Evolutionary conservation across 2,888 invertebrate species (phyloP).

Genomic region (Synergus japonicus): DNA sequence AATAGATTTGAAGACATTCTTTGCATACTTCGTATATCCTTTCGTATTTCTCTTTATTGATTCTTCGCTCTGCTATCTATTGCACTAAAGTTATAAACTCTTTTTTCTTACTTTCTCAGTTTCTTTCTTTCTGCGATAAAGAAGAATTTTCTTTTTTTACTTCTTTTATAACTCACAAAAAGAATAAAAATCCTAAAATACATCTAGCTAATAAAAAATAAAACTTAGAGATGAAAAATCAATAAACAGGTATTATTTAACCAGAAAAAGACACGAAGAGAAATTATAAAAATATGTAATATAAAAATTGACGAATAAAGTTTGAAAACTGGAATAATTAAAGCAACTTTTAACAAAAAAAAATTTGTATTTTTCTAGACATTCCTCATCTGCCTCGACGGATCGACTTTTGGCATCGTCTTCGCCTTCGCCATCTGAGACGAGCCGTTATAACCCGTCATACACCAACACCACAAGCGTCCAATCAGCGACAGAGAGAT

Average conservation of each 20-base stretch:
- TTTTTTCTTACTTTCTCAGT: background rate
- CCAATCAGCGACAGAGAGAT: conserved; percentile 66
- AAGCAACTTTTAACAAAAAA: background rate
- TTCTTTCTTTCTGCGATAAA: background rate
- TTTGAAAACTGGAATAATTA: background rate
- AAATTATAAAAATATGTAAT: no score
- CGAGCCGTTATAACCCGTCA: conserved; percentile 60
- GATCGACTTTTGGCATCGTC: conserved; percentile 72
- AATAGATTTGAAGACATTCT: no score
- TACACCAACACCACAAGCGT: conserved; percentile 58
- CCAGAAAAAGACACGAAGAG: background rate
- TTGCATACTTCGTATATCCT: background rate
- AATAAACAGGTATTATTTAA: background rate
- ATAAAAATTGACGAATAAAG: background rate
- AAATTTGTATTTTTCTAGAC: conserved; percentile 50
- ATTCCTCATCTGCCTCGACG: conserved; percentile 67
- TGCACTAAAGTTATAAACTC: background rate
- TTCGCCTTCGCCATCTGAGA: conserved; percentile 69
- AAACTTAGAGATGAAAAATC: background rate
- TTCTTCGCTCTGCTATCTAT: background rate
- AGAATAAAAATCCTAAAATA: background rate
- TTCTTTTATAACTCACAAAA: background rate
- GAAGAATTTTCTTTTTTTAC: background rate
- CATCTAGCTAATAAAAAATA: background rate
- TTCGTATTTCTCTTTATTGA: background rate